These are phyloP conservation scores for Acholoe squamosa DNA, from an alignment of 2,888 invertebrate species.

Conservation along the genomic window DNA sequence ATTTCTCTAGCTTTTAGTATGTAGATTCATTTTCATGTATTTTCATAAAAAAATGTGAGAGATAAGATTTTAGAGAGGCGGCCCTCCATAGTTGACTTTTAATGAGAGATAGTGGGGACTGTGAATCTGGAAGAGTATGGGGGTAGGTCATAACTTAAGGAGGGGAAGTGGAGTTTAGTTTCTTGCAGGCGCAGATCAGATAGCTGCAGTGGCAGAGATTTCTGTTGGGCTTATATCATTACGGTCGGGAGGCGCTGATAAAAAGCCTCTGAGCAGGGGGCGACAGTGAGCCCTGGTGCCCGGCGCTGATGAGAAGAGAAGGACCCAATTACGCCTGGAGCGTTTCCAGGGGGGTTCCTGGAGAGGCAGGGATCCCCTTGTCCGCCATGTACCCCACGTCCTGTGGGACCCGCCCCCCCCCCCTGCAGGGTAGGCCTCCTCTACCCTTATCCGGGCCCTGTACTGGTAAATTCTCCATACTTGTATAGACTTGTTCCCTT, in stretches of 20 bases:
- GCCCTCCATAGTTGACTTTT: no score
- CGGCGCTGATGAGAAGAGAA: conserved; percentile 35
- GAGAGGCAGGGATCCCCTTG: background rate
- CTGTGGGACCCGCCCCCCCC: background rate
- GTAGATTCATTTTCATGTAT: no score
- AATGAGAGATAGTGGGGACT: no score
- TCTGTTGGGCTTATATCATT: conserved; percentile 45
- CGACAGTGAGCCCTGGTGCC: conserved; percentile 31
- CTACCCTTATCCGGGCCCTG: no score
- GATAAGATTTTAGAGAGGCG: no score
- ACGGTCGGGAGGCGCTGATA: conserved; percentile 38
- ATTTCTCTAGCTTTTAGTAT: no score
- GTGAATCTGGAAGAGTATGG: background rate
- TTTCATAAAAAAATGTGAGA: no score
- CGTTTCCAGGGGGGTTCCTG: background rate
- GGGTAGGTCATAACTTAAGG: background rate
- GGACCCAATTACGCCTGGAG: conserved; percentile 47
- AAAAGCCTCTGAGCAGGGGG: conserved; percentile 33
- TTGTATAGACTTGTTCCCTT: no score
- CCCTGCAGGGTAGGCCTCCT: background rate
- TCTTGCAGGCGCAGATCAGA: background rate
- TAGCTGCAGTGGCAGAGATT: conserved; percentile 30
- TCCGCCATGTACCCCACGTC: background rate
- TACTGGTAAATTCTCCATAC: no score
- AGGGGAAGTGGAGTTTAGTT: background rate